phyloP scores from a whole-genome alignment of 1,140 invertebrate genomes.

The Meloidogyne floridensis region DNA sequence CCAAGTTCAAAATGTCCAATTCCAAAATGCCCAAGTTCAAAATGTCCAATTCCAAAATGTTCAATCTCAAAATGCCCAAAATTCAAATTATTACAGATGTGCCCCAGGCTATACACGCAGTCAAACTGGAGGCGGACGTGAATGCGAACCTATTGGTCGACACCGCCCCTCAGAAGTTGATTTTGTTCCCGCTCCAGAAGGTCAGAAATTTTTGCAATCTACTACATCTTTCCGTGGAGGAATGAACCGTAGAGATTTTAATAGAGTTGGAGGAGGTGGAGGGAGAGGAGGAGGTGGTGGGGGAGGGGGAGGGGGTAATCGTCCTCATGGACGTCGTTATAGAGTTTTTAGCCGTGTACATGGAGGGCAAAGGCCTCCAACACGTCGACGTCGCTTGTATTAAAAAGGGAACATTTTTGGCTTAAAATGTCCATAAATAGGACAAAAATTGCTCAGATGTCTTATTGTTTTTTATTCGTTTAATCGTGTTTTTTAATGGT shows the following conservation, averaged over 20 bases:
- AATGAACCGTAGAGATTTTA: neutral
- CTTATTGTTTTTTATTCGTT: neutral
- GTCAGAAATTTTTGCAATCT: slow-evolving; percentile 39
- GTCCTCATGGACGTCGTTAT: slow-evolving; percentile 55
- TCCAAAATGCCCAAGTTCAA: too few relatives aligned
- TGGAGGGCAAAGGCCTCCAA: slow-evolving; percentile 16
- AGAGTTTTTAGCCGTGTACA: slow-evolving; percentile 59
- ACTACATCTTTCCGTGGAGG: neutral
- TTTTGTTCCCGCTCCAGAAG: slow-evolving; percentile 58
- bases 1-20: too few relatives aligned
- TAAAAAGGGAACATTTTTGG: neutral
- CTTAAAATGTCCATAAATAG: neutral
- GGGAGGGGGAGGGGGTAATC: neutral
- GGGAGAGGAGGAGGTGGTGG: neutral
- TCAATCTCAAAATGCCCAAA: slow-evolving; percentile 15
- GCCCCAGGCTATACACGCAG: slow-evolving; percentile 63
- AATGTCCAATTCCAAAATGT: neutral
- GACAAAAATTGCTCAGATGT: slow-evolving; percentile 1
- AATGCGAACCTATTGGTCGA: slow-evolving; percentile 62
- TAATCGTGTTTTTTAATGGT: neutral
- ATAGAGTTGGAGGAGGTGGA: neutral
- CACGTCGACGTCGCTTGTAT: neutral
- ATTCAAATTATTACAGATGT: slow-evolving; percentile 46
- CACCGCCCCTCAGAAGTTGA: slow-evolving; percentile 50
- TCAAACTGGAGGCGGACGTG: slow-evolving; percentile 56